These are phyloP conservation scores for Polypedilum vanderplanki DNA, from an alignment of 1,140 invertebrate genomes.

Conservation along the genomic window DNA sequence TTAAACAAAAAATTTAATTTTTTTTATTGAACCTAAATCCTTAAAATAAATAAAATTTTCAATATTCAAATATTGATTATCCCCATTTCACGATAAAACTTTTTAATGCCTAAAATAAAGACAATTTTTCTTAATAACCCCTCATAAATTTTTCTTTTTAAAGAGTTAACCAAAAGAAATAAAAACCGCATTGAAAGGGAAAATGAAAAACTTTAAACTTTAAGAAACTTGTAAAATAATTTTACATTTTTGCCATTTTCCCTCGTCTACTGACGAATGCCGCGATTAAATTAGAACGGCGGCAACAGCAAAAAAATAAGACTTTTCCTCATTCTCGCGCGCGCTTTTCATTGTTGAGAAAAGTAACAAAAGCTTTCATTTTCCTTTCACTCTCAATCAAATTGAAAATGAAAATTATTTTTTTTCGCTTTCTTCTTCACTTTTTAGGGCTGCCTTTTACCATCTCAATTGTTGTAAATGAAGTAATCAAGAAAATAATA, in stretches of 20 bases:
- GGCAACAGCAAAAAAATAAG: not conserved
- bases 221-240: no score
- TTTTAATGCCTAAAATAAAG: no score
- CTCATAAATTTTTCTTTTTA: not conserved
- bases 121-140: not conserved
- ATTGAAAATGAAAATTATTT: not conserved
- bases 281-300: not conserved
- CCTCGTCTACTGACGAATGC: not conserved
- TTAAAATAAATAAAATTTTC: no score
- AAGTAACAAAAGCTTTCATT: no score
- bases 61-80: no score
- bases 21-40: no score
- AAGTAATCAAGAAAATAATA: conserved; percentile 29
- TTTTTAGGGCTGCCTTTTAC: not conserved
- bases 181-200: not conserved
- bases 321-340: not conserved
- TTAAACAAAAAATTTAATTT: not conserved
- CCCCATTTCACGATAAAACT: no score
- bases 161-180: no score
- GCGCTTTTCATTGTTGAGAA: not conserved
- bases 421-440: not conserved
- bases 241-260: not conserved
- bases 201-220: no score
- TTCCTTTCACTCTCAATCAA: no score
- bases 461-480: not conserved